Base-by-base conservation (phyloP, 2,113 vertebrate genomes). In the Percina caprodes region DNA sequence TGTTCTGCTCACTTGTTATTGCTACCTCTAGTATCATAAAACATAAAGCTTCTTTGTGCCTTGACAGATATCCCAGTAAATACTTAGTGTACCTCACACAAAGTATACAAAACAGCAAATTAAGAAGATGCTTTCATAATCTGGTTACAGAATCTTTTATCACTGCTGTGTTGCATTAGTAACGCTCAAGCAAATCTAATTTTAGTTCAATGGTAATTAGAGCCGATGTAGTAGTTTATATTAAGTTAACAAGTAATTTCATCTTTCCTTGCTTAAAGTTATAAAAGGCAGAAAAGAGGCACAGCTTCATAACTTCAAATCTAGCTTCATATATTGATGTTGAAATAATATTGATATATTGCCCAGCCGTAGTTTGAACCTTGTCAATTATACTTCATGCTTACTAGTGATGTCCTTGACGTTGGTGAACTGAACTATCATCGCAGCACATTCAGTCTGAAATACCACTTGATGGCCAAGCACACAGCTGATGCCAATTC, bases 261-360 rank as follows among this genome's bases (percentile, higher is more conserved):
- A 23, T 10, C 6, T 45, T 58, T 26, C 51, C 6, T 33, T 52
- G 26, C 46, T 68, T 18, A 46, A 61, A 59, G 30, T 21, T 74
- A 79, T 52, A 26, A 65, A 39, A 71, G 21, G 21, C 2, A 62
- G n/a, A 35, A 74, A 79, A 55, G 39, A 49, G n/a, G 14, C n/a
- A 42, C 26, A 30, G n/a, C n/a, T n/a, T n/a, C n/a, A n/a, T n/a
- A n/a, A n/a, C n/a, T n/a, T n/a, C n/a, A n/a, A n/a, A n/a, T n/a
- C n/a, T n/a, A n/a, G n/a, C n/a, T n/a, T n/a, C n/a, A n/a, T n/a
- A n/a, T n/a, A n/a, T n/a, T n/a, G n/a, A n/a, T n/a, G n/a, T n/a
- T n/a, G n/a, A n/a, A n/a, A n/a, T n/a, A n/a, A n/a, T n/a, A n/a
- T n/a, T n/a, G n/a, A n/a, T n/a, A n/a, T n/a, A n/a, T n/a, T n/a